Conservation (phyloP, 2,113 vertebrate genomes). For the Steatornis caripensis region DNA sequence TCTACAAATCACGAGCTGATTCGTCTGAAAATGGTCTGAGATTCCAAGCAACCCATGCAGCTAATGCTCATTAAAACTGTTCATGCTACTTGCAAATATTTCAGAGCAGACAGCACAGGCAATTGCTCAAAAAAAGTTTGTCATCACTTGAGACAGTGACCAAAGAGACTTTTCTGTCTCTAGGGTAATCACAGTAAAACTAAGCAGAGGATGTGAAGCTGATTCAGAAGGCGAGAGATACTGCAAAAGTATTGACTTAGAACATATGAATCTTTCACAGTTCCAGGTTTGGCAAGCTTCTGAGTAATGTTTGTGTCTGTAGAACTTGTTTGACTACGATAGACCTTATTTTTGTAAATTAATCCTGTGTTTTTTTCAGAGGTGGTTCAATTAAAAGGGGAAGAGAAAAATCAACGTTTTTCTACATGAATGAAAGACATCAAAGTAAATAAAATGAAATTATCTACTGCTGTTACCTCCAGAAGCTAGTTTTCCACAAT, state of each 20-base stretch:
- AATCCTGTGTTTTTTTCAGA: not conserved
- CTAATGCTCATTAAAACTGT: not conserved
- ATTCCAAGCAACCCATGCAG: too few relatives aligned
- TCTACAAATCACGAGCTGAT: not conserved
- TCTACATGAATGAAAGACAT: not conserved
- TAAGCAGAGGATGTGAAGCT: not conserved
- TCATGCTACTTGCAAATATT: not conserved
- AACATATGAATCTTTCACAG: not conserved
- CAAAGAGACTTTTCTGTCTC: not conserved
- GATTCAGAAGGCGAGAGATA: not conserved
- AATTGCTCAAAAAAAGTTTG: not conserved
- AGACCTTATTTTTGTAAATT: not conserved
- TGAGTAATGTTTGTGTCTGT: not conserved
- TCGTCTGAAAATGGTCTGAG: too few relatives aligned
- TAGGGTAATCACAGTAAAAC: not conserved
- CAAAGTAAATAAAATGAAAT: not conserved
- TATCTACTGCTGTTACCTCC: not conserved
- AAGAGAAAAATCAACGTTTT: not conserved
- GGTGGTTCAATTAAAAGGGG: not conserved
- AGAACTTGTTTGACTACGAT: slow-evolving; percentile 24
- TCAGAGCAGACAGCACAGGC: not conserved
- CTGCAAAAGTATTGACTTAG: not conserved
- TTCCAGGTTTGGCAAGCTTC: slow-evolving; percentile 6
- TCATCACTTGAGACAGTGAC: not conserved
- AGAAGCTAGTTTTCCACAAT: not conserved